phyloP scores from a whole-genome alignment of 2,888 invertebrate species.

The Sceliomorpha sp. region DNA sequence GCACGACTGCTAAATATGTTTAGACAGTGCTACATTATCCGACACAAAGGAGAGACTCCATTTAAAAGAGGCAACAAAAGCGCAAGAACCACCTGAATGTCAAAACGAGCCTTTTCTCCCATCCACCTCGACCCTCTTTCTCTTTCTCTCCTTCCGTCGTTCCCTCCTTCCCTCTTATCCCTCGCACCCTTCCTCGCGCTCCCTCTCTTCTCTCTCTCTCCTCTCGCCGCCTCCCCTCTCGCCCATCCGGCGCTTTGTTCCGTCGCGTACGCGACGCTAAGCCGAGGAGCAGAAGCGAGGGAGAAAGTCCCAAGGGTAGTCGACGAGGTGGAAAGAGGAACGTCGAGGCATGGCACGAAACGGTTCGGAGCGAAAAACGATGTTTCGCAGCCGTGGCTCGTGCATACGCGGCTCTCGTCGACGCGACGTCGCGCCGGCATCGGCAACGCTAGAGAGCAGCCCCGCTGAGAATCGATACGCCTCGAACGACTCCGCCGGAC shows the following conservation, averaged over 20 bases:
- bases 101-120: slow-evolving; percentile 51
- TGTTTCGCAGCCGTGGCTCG: too few species aligned
- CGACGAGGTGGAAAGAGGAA: slow-evolving; percentile 20
- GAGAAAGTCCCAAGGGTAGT: slow-evolving; percentile 48
- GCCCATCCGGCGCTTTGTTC: slow-evolving; percentile 44
- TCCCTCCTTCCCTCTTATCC: slow-evolving; percentile 14
- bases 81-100: slow-evolving; percentile 40
- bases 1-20: slow-evolving; percentile 12
- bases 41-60: slow-evolving; percentile 16
- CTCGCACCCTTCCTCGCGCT: slow-evolving; percentile 36
- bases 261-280: slow-evolving; percentile 56
- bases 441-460: too few species aligned
- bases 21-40: slow-evolving; percentile 40
- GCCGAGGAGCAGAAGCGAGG: slow-evolving; percentile 47
- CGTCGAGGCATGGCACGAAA: slow-evolving; percentile 38
- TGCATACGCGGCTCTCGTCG: too few species aligned
- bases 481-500: too few species aligned
- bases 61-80: slow-evolving; percentile 29
- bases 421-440: too few species aligned
- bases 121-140: slow-evolving; percentile 11
- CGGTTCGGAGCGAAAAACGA: slow-evolving; percentile 51
- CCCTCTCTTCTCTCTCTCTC: slow-evolving; percentile 44
- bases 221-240: background rate
- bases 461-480: too few species aligned
- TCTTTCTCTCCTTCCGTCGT: too few species aligned